Percentiles rank a stretch among this genome's conserved stretches.
Conservation (phyloP, 2,797 vertebrate genomes). For the Syngnathus rostellatus region DNA sequence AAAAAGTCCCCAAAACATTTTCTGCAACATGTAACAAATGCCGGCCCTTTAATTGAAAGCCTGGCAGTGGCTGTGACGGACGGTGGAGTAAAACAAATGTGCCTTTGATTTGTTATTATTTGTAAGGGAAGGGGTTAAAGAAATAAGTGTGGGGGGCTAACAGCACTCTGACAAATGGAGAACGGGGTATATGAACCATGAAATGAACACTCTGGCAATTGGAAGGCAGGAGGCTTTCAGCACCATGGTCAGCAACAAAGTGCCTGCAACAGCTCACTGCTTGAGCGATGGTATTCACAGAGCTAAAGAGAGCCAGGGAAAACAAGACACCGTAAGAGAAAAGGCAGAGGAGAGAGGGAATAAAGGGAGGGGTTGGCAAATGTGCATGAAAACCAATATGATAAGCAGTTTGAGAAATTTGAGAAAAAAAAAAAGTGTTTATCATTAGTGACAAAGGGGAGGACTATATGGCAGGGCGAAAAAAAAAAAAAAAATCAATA, state of each 20-base stretch:
- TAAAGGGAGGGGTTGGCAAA: conserved; percentile 14
- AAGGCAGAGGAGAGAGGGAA: conserved; percentile 16
- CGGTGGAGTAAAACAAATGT: conserved; percentile 65
- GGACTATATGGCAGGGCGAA: neutral
- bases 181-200: conserved; percentile 78
- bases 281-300: conserved; percentile 74
- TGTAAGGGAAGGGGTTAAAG: conserved; percentile 75
- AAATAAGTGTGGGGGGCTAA: conserved; percentile 71
- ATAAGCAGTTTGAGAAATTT: conserved; percentile 8
- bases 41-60: conserved; percentile 55
- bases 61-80: conserved; percentile 32
- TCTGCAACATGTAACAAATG: conserved; percentile 19
- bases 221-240: conserved; percentile 76
- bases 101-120: conserved; percentile 76
- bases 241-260: conserved; percentile 78
- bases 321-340: conserved; percentile 43
- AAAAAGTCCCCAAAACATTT: neutral
- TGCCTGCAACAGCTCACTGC: conserved; percentile 75
- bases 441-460: conserved; percentile 18
- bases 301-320: conserved; percentile 51
- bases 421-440: conserved; percentile 10
- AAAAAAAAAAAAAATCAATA: conserved; percentile 20
- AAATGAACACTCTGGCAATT: conserved; percentile 80
- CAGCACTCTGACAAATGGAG: conserved; percentile 77
- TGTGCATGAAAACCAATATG: conserved; percentile 19